phyloP scores from a whole-genome alignment of 2,888 invertebrate genomes.

The Cheilosia variabilis region DNA sequence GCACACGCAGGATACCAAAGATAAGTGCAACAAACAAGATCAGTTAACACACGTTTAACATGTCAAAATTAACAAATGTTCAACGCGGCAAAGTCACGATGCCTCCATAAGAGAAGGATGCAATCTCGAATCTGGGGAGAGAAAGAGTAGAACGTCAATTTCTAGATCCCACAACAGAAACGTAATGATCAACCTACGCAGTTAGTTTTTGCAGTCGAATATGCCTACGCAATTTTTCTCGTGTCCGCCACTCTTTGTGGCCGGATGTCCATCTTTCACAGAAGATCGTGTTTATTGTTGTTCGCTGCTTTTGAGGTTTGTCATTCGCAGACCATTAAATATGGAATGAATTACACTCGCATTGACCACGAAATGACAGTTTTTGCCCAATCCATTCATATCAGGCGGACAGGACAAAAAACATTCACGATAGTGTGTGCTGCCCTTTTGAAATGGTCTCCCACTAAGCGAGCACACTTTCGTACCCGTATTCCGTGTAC shows the following conservation, averaged over 20 bases:
- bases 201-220: constrained; percentile 26
- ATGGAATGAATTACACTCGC: constrained; percentile 16
- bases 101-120: constrained; percentile 6
- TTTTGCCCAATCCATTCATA: constrained; percentile 52
- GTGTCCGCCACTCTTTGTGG: neutral
- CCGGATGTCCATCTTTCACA: neutral
- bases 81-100: constrained; percentile 24
- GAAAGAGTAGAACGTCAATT: constrained; percentile 41
- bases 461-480: constrained; percentile 6
- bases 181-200: constrained; percentile 59
- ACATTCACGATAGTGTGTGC: neutral
- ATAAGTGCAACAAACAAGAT: constrained; percentile 55
- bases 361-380: constrained; percentile 37
- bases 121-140: neutral
- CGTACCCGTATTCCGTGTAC: constrained; percentile 5
- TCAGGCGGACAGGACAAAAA: constrained; percentile 5
- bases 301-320: constrained; percentile 32
- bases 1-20: constrained; percentile 17
- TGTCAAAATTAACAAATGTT: constrained; percentile 64
- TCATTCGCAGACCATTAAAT: constrained; percentile 12
- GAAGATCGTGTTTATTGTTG: constrained; percentile 8
- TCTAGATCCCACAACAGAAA: constrained; percentile 43
- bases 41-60: constrained; percentile 55
- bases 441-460: constrained; percentile 13
- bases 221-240: constrained; percentile 51